Conservation (phyloP, 2,888 invertebrate species). For the Cyrtodaria siliqua region DNA sequence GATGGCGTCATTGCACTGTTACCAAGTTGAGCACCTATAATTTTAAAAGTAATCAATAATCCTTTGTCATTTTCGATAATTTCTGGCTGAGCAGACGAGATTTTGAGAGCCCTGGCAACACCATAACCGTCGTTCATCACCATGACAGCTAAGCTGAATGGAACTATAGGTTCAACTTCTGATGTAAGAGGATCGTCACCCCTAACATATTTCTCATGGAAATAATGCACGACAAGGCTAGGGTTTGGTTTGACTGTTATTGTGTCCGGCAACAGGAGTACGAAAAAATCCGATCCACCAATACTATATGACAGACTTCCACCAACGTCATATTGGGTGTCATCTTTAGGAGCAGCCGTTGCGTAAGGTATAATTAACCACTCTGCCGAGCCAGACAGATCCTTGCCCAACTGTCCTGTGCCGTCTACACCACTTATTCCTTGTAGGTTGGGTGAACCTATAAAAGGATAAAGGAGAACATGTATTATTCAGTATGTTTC, state of each 20-base stretch:
- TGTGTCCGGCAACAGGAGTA: slow-evolving; percentile 71
- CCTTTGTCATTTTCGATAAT: slow-evolving; percentile 77
- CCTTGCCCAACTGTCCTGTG: slow-evolving; percentile 53
- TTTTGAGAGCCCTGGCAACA: slow-evolving; percentile 62
- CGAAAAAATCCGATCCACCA: slow-evolving; percentile 64
- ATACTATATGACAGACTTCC: slow-evolving; percentile 72
- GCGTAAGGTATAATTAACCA: slow-evolving; percentile 76
- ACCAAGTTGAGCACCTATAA: slow-evolving; percentile 66
- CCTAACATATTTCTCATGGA: slow-evolving; percentile 73
- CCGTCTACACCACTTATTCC: slow-evolving; percentile 69
- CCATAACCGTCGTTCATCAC: slow-evolving; percentile 70
- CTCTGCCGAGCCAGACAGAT: slow-evolving; percentile 56
- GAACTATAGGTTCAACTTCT: slow-evolving; percentile 66
- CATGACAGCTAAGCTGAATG: slow-evolving; percentile 70
- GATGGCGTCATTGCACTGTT: slow-evolving; percentile 50
- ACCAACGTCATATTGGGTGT: slow-evolving; percentile 65
- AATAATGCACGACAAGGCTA: slow-evolving; percentile 69
- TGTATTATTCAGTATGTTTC: too few species aligned
- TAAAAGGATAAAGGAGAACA: too few species aligned
- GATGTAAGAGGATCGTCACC: slow-evolving; percentile 73
- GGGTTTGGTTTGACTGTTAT: slow-evolving; percentile 76
- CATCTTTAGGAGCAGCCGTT: slow-evolving; percentile 64
- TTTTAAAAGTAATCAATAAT: slow-evolving; percentile 68
- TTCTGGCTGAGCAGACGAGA: slow-evolving; percentile 75
- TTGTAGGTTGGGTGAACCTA: slow-evolving; percentile 60